A percentile compares a stretch with the other conserved stretches of the same genome.
Conservation (phyloP, 2,113 vertebrate genomes). For the Perca schrenkii region DNA sequence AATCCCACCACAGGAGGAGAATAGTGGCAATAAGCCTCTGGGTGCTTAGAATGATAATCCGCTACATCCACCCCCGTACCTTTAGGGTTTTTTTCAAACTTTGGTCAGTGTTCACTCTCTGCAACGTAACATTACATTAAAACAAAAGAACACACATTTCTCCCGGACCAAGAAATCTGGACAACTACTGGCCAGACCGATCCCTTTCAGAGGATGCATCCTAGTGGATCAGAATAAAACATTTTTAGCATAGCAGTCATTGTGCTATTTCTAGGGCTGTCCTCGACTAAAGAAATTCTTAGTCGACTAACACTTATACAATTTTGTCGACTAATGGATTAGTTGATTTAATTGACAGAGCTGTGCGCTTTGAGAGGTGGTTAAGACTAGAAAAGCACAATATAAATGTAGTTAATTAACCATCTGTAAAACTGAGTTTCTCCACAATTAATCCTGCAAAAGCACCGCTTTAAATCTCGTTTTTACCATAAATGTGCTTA, state of each 20-base stretch:
- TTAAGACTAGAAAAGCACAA: no score
- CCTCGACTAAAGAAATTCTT: no score
- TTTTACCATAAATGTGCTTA: no score
- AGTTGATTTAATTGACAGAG: no score
- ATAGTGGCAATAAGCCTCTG: conserved; percentile 86
- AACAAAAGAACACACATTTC: background rate
- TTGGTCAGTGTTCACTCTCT: background rate
- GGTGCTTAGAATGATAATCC: conserved; percentile 59
- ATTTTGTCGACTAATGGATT: no score
- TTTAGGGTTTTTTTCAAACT: background rate
- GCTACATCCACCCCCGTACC: background rate
- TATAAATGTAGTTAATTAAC: no score
- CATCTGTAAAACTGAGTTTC: no score
- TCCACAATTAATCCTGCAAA: no score
- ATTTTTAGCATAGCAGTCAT: background rate
- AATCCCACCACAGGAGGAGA: conserved; percentile 84
- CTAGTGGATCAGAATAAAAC: background rate
- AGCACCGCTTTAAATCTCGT: no score
- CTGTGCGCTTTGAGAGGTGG: no score
- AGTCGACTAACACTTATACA: no score
- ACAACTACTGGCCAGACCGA: background rate
- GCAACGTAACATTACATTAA: background rate
- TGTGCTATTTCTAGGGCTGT: background rate
- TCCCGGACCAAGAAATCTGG: background rate
- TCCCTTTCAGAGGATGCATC: background rate